Conservation (phyloP, 2,113 vertebrate genomes). For the Mormyrus lacerda region DNA sequence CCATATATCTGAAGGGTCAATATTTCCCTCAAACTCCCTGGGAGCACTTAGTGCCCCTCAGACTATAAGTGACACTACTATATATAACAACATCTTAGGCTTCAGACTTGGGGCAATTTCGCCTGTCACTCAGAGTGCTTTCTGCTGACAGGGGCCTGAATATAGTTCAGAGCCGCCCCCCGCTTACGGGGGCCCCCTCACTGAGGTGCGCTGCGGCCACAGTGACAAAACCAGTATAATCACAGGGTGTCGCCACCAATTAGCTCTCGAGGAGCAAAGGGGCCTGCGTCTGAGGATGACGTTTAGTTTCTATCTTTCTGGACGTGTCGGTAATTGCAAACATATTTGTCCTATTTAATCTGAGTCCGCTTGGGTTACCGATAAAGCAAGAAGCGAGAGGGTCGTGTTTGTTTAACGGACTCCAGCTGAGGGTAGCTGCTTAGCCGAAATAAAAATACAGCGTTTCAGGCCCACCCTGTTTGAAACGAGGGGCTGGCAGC, state of each 20-base stretch:
- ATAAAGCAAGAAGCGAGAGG: not conserved
- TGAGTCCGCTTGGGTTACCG: not conserved
- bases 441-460: not conserved
- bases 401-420: not conserved
- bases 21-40: not conserved
- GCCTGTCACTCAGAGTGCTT: constrained; percentile 9
- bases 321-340: not conserved
- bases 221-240: not conserved
- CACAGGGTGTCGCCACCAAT: not conserved
- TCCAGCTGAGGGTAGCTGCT: not conserved
- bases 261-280: not conserved
- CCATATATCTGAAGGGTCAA: constrained; percentile 1
- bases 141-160: constrained; percentile 1
- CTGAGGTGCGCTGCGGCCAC: too few species aligned
- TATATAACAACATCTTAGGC: constrained; percentile 15
- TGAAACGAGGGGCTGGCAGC: not conserved
- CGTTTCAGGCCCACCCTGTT: not conserved
- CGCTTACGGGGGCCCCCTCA: not conserved
- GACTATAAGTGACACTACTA: constrained; percentile 16
- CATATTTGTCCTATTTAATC: not conserved
- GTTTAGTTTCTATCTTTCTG: not conserved
- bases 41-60: not conserved
- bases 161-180: not conserved
- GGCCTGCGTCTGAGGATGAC: not conserved
- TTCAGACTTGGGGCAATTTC: constrained; percentile 9